These are phyloP conservation scores for Drosophila sucinea DNA, from an alignment of 1,140 invertebrate species.

Conservation along the genomic window DNA sequence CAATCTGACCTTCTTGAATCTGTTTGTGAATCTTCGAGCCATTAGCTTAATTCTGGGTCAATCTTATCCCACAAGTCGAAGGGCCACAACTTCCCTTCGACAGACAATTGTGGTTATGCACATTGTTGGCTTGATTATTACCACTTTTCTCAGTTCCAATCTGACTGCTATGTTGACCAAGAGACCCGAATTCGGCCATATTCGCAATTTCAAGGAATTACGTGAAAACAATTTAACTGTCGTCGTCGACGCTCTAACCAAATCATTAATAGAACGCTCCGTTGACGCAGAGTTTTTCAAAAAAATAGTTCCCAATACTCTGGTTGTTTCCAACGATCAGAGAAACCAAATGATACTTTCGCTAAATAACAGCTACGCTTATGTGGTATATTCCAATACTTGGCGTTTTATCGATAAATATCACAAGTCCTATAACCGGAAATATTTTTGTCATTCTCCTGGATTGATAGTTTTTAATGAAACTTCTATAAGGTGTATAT, in stretches of 20 bases:
- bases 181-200: not conserved
- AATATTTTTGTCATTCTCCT: not conserved
- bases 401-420: not conserved
- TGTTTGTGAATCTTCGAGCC: conserved; percentile 33
- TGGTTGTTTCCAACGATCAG: not conserved
- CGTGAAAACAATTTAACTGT: conserved; percentile 27
- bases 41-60: conserved; percentile 43
- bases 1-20: not conserved
- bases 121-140: conserved; percentile 36
- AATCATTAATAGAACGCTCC: not conserved
- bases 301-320: not conserved
- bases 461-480: conserved; percentile 1
- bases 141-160: conserved; percentile 36
- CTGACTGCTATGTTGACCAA: conserved; percentile 42
- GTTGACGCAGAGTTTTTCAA: not conserved
- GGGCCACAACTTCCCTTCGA: conserved; percentile 9
- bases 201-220: conserved; percentile 34
- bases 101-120: conserved; percentile 40
- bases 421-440: not conserved
- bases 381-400: not conserved
- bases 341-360: not conserved
- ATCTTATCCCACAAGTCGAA: conserved; percentile 8
- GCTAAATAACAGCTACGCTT: conserved; percentile 8
- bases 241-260: not conserved
- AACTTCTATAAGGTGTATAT: not conserved